Percentiles rank a stretch among this genome's conserved stretches.
Evolutionary conservation across 1,140 invertebrate genomes (phyloP).

Genomic region (Hestina assimilis): DNA sequence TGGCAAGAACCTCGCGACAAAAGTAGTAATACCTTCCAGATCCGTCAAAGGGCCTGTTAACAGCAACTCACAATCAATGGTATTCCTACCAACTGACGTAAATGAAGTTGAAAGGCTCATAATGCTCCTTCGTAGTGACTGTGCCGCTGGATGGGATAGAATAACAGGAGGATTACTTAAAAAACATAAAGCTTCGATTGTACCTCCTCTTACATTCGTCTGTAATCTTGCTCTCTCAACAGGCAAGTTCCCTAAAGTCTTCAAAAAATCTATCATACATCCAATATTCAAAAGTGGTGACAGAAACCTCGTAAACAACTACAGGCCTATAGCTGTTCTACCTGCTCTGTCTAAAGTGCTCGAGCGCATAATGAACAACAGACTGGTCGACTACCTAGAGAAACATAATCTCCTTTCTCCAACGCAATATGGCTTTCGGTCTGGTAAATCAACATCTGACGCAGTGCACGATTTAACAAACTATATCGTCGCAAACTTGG

Average conservation of each 20-base stretch:
- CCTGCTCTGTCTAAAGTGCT: not conserved
- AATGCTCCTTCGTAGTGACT: conserved; percentile 1
- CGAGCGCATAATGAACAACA: not conserved
- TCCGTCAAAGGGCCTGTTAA: not conserved
- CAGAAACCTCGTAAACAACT: not conserved
- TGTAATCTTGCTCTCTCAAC: not conserved
- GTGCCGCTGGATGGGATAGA: not conserved
- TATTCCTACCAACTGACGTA: not conserved
- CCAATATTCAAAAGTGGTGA: not conserved
- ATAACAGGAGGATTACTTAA: not conserved
- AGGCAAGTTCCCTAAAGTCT: not conserved
- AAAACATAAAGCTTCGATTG: not conserved
- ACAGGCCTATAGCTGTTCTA: not conserved
- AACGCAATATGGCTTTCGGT: no score
- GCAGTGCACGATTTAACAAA: no score
- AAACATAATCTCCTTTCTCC: no score
- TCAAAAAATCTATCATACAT: conserved; percentile 1
- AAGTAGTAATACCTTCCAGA: not conserved
- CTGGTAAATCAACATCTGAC: no score
- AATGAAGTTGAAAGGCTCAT: not conserved
- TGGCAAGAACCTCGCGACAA: conserved; percentile 3
- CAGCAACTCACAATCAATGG: not conserved
- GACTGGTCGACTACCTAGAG: no score
- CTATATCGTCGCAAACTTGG: no score
- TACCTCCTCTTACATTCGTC: not conserved